Base-by-base conservation (phyloP, 2,113 vertebrate species). In the Labrus mixtus region DNA sequence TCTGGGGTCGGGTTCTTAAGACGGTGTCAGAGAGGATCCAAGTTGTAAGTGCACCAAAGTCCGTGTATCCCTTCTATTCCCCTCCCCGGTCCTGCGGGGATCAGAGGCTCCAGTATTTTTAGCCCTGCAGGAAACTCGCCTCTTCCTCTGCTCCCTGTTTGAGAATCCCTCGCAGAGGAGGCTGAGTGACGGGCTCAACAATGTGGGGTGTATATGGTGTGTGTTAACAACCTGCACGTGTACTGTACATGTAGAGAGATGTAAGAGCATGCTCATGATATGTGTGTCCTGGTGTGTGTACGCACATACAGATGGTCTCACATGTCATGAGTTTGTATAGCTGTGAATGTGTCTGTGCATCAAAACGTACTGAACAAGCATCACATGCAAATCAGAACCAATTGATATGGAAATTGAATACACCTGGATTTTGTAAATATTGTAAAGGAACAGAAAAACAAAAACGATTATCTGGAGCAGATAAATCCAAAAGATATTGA, bases 1-100 rank as follows among this genome's bases (percentile, higher is more conserved):
- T 92, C 59, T 99, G 97, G 97, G 94, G 95, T 7, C 94, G 19
- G 64, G 93, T 95, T 79, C 82, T 98, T 15, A 95, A 93, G 68
- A 90, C 92, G 19, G 33, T 94, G 7, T 95, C 95, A 3, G 93
- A 94, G 67, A 96, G 94, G 82, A 60, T 97, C 73, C 95, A 93
- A 89, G 88, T 95, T 87, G 97, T 97, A 93, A 93, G 92, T 87
- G 65, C 8, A 22, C 64, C 33, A 62, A 69, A 69, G 55, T 61
- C 53, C 41, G 55, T 78, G 51, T 6, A 25, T 70, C 63, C 72
- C 41, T 17, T 16, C 51, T 39, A 10, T 60, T 64, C 62, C 62
- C 51, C 46, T 62, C 20, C 50, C 13, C 13, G 20, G 39, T n/a
- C 41, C 46, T 54, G 54, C 61, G 76, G 82, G 82, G 68, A 87